Percentiles rank a stretch among this genome's conserved stretches.
These are phyloP conservation scores for Choloepus didactylus DNA, from an alignment of 2,797 vertebrate species.

Conservation along the genomic window DNA sequence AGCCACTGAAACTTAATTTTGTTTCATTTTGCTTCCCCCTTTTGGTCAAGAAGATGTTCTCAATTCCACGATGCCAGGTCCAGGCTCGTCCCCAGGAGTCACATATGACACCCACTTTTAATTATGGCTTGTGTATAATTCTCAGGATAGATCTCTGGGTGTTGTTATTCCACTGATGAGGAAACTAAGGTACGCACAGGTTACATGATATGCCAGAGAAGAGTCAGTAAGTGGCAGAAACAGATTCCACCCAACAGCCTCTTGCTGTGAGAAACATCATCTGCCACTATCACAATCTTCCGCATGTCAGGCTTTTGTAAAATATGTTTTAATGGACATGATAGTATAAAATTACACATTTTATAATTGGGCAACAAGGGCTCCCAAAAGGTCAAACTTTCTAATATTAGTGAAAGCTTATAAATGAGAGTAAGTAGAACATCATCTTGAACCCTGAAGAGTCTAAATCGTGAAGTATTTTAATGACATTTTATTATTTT, in stretches of 20 bases:
- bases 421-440: background rate
- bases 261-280: background rate
- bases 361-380: background rate
- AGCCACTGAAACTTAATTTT: too few relatives aligned
- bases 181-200: background rate
- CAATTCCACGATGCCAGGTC: too few relatives aligned
- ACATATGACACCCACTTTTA: background rate
- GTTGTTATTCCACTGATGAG: background rate
- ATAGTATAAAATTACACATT: background rate
- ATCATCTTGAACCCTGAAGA: background rate
- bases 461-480: conserved; percentile 8
- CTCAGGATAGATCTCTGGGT: background rate
- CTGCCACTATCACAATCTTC: background rate
- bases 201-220: too few relatives aligned
- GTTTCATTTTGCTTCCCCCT: too few relatives aligned
- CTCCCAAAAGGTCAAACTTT: background rate
- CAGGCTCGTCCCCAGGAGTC: too few relatives aligned
- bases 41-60: too few relatives aligned
- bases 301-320: background rate
- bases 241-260: background rate
- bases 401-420: background rate
- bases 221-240: background rate
- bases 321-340: background rate
- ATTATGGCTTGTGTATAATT: rapidly evolving
- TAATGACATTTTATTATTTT: background rate